These are phyloP conservation scores for Serilophus lunatus DNA, from an alignment of 2,113 vertebrate species.

Conservation along the genomic window DNA sequence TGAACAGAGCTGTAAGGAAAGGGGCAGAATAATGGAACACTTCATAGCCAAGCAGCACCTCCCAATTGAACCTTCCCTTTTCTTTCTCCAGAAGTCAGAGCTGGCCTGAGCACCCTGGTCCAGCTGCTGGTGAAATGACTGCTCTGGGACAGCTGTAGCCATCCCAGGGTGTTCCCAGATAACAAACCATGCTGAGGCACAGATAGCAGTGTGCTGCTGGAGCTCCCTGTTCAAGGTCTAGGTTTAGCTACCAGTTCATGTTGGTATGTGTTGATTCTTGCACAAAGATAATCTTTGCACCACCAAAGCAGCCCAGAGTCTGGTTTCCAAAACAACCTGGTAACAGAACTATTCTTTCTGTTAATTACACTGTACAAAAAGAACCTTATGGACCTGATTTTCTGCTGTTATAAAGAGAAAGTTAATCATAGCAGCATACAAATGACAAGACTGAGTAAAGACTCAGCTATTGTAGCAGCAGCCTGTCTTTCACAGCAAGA, in stretches of 20 bases:
- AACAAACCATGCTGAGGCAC: fast-evolving
- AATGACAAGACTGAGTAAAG: neutral
- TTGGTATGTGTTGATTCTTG: neutral
- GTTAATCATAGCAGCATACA: neutral
- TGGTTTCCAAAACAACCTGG: neutral
- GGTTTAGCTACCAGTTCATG: fast-evolving
- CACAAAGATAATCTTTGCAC: neutral
- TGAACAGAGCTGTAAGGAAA: neutral
- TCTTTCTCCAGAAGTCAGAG: neutral
- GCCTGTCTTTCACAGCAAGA: neutral
- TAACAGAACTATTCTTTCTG: neutral
- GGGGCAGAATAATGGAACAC: neutral
- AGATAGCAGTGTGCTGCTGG: neutral
- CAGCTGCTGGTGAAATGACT: neutral
- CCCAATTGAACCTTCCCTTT: neutral
- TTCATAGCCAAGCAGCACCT: neutral
- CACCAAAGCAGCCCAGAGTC: fast-evolving
- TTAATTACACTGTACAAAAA: neutral
- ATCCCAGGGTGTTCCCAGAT: neutral
- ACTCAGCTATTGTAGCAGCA: neutral
- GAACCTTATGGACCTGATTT: neutral
- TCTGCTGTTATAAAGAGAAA: neutral
- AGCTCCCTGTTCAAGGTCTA: neutral
- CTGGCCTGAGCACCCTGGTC: neutral
- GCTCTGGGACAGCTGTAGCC: neutral